Evolutionary conservation across 1,140 invertebrate genomes (phyloP).

Genomic region (Temnothorax nylanderi): DNA sequence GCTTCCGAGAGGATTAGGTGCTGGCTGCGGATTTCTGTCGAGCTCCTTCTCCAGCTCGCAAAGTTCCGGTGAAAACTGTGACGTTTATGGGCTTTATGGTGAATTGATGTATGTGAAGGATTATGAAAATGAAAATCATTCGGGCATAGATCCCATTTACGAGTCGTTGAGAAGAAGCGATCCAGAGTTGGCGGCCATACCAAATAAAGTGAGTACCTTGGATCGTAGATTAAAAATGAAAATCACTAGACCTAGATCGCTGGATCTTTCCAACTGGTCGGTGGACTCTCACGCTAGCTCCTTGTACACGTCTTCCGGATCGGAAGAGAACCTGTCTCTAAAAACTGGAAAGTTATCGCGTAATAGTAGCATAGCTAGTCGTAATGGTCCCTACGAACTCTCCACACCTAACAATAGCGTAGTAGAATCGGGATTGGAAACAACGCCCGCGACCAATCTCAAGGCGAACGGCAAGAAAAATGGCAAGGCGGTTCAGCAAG

Average conservation of each 20-base stretch:
- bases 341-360: constrained; percentile 89
- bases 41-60: constrained; percentile 86
- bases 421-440: constrained; percentile 54
- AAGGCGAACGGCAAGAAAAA: constrained; percentile 78
- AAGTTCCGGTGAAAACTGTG: constrained; percentile 89
- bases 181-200: constrained; percentile 93
- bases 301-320: constrained; percentile 92
- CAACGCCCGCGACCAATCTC: constrained; percentile 60
- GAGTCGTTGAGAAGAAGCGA: constrained; percentile 92
- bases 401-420: constrained; percentile 62
- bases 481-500: constrained; percentile 80
- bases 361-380: constrained; percentile 90
- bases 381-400: constrained; percentile 86
- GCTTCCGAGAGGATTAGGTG: constrained; percentile 89
- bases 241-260: constrained; percentile 91
- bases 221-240: constrained; percentile 93
- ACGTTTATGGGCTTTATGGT: constrained; percentile 95
- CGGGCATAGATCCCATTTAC: constrained; percentile 90
- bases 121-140: constrained; percentile 92
- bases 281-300: constrained; percentile 94
- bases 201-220: constrained; percentile 92
- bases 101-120: constrained; percentile 96
- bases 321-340: constrained; percentile 92
- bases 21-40: constrained; percentile 86
- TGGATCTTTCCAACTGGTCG: constrained; percentile 95